Percentiles rank a stretch among this genome's conserved stretches.
Evolutionary conservation across 2,888 invertebrate genomes (phyloP).

Genomic region (Agrotis puta): DNA sequence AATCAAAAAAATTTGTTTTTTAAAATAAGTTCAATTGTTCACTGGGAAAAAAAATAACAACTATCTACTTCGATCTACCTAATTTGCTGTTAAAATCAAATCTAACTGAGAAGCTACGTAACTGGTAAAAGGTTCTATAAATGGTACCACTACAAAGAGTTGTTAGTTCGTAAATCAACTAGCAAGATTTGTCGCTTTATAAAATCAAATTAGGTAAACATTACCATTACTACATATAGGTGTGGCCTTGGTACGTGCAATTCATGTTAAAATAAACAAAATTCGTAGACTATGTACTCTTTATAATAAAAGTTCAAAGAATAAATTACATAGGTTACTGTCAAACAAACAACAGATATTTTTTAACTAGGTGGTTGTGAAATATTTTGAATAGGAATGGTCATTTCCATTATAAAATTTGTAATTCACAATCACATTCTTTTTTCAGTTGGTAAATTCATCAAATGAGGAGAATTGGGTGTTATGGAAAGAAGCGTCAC

Average conservation of each 20-base stretch:
- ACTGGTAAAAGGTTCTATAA: too few relatives aligned
- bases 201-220: slow-evolving; percentile 36
- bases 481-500: too few relatives aligned
- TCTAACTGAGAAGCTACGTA: background rate
- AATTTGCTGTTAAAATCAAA: slow-evolving; percentile 2
- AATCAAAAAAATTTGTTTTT: slow-evolving; percentile 37
- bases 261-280: slow-evolving; percentile 38
- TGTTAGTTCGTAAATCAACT: background rate
- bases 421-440: background rate
- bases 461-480: too few relatives aligned
- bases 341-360: slow-evolving; percentile 4
- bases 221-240: slow-evolving; percentile 22
- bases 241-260: slow-evolving; percentile 46
- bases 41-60: background rate
- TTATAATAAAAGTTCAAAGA: slow-evolving; percentile 42
- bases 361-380: background rate
- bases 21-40: background rate
- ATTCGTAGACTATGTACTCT: slow-evolving; percentile 41
- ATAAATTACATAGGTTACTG: slow-evolving; percentile 40
- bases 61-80: slow-evolving; percentile 2
- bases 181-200: slow-evolving; percentile 19
- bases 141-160: background rate
- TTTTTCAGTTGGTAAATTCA: too few relatives aligned
- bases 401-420: background rate
- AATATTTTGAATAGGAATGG: background rate